These are phyloP conservation scores for Carduelis carduelis DNA, from an alignment of 2,797 vertebrate genomes.

Conservation along the genomic window DNA sequence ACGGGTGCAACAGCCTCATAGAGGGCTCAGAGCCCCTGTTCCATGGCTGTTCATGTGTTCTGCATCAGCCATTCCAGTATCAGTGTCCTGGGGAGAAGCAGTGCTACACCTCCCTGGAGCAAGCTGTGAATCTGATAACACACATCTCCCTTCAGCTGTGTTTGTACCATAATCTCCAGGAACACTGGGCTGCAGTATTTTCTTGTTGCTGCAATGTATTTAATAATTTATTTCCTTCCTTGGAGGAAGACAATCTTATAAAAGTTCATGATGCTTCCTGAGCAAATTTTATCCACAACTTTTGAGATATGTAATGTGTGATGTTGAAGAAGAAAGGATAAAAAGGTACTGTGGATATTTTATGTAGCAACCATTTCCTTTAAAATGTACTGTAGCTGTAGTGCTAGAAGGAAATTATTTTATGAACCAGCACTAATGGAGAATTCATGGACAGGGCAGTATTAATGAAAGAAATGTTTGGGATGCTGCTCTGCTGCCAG, in stretches of 20 bases:
- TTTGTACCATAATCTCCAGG: background rate
- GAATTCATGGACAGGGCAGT: background rate
- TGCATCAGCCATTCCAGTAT: background rate
- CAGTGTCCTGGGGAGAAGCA: background rate
- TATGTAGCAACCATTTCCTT: background rate
- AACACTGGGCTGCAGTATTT: background rate
- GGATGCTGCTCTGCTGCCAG: background rate
- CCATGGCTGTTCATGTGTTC: background rate
- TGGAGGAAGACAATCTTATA: background rate
- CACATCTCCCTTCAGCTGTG: background rate
- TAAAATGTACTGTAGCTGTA: background rate
- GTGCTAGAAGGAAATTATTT: background rate
- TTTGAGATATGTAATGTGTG: background rate
- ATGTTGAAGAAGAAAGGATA: background rate
- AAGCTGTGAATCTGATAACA: background rate
- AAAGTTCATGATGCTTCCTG: background rate
- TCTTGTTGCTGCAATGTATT: background rate
- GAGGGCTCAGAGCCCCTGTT: background rate
- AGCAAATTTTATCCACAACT: background rate
- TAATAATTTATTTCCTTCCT: background rate
- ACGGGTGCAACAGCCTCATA: background rate
- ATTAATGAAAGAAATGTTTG: background rate
- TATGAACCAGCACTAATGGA: background rate
- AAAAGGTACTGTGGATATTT: background rate
- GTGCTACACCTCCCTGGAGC: background rate